Conservation (phyloP, 2,797 vertebrate species). For the Galagoides demidoff region DNA sequence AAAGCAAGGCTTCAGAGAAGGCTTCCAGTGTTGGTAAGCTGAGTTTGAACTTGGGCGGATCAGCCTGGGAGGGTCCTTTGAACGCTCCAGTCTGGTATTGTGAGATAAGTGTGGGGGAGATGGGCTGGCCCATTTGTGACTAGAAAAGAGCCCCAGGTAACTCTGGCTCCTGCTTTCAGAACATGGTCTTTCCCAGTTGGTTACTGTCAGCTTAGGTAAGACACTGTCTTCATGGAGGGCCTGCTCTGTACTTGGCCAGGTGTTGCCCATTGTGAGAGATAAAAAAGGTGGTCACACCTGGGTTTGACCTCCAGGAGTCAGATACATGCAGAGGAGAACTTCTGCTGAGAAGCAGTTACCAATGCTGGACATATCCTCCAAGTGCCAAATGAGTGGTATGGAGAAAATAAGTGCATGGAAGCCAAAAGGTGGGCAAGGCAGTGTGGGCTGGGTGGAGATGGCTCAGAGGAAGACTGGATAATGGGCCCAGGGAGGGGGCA, state of each 20-base stretch:
- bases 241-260: not conserved
- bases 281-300: not conserved
- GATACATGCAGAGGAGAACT: not conserved
- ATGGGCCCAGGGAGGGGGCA: not conserved
- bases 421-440: not conserved
- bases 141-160: not conserved
- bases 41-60: not conserved
- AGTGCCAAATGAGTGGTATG: not conserved
- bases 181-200: not conserved
- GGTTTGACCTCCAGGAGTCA: not conserved
- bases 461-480: not conserved
- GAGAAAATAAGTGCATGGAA: not conserved
- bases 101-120: slow-evolving; percentile 59
- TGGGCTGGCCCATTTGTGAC: not conserved
- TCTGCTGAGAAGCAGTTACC: not conserved
- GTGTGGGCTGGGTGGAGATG: not conserved
- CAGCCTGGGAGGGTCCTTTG: not conserved
- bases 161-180: not conserved
- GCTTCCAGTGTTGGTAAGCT: not conserved
- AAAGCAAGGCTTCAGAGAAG: not conserved
- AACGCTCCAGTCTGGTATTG: not conserved
- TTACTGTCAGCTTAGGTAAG: not conserved
- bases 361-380: not conserved
- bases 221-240: not conserved
- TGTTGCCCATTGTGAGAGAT: not conserved